Evolutionary conservation across 2,797 vertebrate genomes (phyloP).

Genomic region (Megaceryle alcyon): DNA sequence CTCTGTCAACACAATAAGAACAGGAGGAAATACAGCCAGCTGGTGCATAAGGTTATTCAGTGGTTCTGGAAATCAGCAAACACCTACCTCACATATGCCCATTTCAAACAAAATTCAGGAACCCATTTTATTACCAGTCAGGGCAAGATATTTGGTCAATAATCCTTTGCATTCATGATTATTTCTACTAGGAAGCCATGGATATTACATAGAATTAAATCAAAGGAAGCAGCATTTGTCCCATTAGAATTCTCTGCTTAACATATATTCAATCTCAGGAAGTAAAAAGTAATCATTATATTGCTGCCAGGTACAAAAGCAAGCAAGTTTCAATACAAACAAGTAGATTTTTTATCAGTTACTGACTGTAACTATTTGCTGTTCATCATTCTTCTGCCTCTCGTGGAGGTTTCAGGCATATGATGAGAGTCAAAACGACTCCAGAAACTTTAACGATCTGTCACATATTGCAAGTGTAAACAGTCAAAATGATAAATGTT

Average conservation of each 20-base stretch:
- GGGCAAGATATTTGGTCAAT: not conserved
- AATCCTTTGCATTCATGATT: not conserved
- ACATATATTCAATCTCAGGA: not conserved
- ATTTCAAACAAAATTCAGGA: not conserved
- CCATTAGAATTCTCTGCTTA: not conserved
- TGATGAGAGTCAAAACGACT: not conserved
- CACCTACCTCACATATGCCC: not conserved
- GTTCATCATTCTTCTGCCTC: not conserved
- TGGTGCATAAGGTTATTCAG: not conserved
- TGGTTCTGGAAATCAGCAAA: not conserved
- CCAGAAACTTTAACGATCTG: constrained; percentile 36
- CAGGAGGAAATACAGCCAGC: not conserved
- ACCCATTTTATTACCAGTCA: not conserved
- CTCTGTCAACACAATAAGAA: not conserved
- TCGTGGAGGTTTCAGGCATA: constrained; percentile 22
- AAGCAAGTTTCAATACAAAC: not conserved
- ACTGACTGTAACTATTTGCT: constrained; percentile 17
- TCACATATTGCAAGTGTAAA: constrained; percentile 8
- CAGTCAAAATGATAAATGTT: constrained; percentile 34
- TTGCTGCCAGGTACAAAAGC: constrained; percentile 7
- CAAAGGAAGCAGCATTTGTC: not conserved
- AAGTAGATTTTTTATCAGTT: constrained; percentile 6
- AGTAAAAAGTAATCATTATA: not conserved
- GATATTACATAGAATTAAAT: not conserved
- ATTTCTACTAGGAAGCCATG: not conserved